A percentile compares a stretch with the other conserved stretches of the same genome.
These are phyloP conservation scores for Cepaea hortensis DNA, from an alignment of 2,888 invertebrate species.

Conservation along the genomic window DNA sequence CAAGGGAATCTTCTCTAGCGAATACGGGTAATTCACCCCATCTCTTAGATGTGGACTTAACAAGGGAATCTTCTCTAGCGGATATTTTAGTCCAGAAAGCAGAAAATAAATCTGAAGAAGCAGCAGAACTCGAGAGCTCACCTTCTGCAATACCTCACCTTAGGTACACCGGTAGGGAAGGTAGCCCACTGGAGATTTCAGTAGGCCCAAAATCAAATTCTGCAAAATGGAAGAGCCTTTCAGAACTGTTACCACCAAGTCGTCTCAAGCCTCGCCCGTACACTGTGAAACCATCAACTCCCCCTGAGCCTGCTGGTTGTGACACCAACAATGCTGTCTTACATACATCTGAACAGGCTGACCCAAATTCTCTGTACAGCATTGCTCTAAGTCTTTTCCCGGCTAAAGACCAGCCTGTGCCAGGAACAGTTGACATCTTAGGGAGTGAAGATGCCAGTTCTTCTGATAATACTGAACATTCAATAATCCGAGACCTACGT, in stretches of 20 bases:
- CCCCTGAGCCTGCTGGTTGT: not conserved
- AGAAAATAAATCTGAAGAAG: not conserved
- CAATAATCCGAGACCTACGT: not conserved
- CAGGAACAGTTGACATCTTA: not conserved
- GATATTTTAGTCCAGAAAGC: not conserved
- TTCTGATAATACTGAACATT: not conserved
- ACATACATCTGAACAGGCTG: not conserved
- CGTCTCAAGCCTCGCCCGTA: not conserved
- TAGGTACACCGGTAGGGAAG: slow-evolving; percentile 10
- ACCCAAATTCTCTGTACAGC: not conserved
- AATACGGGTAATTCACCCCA: not conserved
- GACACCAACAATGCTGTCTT: not conserved
- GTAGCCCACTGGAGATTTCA: slow-evolving; percentile 25
- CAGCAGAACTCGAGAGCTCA: not conserved
- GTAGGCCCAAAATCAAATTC: slow-evolving; percentile 23
- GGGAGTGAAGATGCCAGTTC: not conserved
- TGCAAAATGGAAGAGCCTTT: slow-evolving; percentile 31
- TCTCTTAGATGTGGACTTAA: too few species aligned
- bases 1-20: not conserved
- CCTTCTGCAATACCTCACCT: not conserved
- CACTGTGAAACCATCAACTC: not conserved
- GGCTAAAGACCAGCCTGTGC: not conserved
- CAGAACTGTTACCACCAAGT: slow-evolving; percentile 28
- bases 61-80: not conserved
- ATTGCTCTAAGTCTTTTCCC: not conserved